Conservation (phyloP, 2,888 invertebrate species). For the Palloptera scutellata region DNA sequence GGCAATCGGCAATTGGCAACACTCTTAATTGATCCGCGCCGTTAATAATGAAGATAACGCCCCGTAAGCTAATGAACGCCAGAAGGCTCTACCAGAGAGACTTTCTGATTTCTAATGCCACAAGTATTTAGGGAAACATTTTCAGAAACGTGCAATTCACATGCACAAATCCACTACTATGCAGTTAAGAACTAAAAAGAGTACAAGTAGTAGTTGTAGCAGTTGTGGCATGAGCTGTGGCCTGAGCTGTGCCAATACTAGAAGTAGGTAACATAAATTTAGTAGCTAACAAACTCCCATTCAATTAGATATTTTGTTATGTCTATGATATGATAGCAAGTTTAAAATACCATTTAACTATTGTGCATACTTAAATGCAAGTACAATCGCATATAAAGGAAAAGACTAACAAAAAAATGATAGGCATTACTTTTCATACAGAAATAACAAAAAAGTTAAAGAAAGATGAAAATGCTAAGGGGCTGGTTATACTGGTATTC, state of each 20-base stretch:
- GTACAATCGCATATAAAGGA: neutral
- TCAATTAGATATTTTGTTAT: constrained; percentile 29
- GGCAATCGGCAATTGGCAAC: constrained; percentile 26
- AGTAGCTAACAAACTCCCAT: constrained; percentile 35
- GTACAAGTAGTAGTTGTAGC: constrained; percentile 4
- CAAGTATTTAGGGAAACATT: constrained; percentile 26
- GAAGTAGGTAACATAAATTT: constrained; percentile 32
- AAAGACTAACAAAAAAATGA: neutral
- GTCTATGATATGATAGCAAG: no score
- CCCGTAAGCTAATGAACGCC: constrained; percentile 61
- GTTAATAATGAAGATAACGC: constrained; percentile 51
- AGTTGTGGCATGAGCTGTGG: constrained; percentile 2
- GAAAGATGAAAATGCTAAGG: no score
- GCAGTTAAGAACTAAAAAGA: neutral
- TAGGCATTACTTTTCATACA: no score
- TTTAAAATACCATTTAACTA: no score
- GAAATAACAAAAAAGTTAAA: no score
- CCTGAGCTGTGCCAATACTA: constrained; percentile 14
- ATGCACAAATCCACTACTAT: constrained; percentile 14
- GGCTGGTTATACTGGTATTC: no score
- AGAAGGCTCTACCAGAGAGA: constrained; percentile 34
- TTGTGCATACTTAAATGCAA: no score
- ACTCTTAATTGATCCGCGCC: constrained; percentile 43
- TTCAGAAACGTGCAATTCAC: constrained; percentile 2
- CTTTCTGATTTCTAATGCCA: constrained; percentile 35